These are phyloP conservation scores for Bhutanitis thaidina DNA, from an alignment of 2,888 invertebrate species.

Conservation along the genomic window DNA sequence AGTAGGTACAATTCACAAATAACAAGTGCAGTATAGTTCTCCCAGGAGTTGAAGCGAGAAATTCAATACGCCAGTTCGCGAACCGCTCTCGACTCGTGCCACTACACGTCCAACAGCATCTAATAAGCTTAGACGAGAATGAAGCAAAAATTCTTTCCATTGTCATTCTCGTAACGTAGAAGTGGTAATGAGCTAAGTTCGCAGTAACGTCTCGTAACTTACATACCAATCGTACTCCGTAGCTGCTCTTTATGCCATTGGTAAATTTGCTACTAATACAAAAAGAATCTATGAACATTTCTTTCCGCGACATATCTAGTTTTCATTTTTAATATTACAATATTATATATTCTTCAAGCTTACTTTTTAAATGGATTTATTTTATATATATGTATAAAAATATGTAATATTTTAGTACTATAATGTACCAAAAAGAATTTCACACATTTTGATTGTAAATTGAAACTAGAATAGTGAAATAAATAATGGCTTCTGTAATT, in stretches of 20 bases:
- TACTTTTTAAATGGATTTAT: too few species aligned
- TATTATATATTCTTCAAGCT: too few species aligned
- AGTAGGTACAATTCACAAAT: constrained; percentile 9
- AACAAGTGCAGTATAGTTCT: constrained; percentile 17
- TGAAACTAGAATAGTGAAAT: too few species aligned
- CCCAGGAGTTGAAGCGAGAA: constrained; percentile 20
- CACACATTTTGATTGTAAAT: too few species aligned
- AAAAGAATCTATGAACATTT: too few species aligned
- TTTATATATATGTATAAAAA: too few species aligned
- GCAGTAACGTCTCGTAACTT: constrained; percentile 73
- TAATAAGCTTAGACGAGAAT: constrained; percentile 56
- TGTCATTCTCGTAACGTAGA: constrained; percentile 67
- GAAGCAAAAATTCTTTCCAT: constrained; percentile 70
- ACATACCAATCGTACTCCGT: constrained; percentile 68
- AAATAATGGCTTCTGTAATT: too few species aligned
- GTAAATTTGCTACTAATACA: background rate
- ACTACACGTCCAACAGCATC: constrained; percentile 54
- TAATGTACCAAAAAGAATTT: too few species aligned
- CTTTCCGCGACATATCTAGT: too few species aligned
- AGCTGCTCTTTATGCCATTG: background rate
- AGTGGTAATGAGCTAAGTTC: constrained; percentile 78
- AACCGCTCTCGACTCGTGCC: constrained; percentile 40
- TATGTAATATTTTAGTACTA: too few species aligned
- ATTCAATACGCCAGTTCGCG: constrained; percentile 18
- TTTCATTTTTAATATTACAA: too few species aligned